Percentiles rank a stretch among this genome's conserved stretches.
Conservation (phyloP, 1,140 invertebrate species). For the Homalodisca vitripennis region DNA sequence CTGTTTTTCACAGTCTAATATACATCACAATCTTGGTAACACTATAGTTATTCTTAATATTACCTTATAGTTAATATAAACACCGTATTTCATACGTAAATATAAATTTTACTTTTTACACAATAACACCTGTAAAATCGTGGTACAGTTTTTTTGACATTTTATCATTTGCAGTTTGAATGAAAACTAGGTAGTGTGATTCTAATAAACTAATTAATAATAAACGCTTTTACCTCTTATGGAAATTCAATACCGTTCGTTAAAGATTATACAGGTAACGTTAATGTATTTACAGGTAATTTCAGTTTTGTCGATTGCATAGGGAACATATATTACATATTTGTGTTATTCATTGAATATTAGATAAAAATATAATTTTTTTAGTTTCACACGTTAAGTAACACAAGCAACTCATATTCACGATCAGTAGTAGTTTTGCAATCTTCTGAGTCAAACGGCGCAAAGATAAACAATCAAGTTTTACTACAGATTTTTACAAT, state of each 20-base stretch:
- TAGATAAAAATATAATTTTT: no score
- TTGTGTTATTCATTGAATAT: no score
- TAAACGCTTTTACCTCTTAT: neutral
- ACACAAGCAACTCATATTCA: no score
- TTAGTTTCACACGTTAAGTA: no score
- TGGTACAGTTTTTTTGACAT: neutral
- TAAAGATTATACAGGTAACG: neutral
- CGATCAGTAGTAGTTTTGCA: no score
- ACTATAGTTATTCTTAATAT: neutral
- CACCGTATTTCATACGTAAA: conserved; percentile 6
- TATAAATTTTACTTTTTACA: neutral
- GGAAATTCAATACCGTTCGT: neutral
- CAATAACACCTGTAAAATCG: neutral
- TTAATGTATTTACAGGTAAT: neutral
- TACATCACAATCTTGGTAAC: conserved; percentile 11
- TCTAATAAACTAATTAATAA: neutral
- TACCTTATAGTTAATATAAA: conserved; percentile 13
- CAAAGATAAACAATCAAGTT: no score
- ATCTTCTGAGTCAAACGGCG: no score
- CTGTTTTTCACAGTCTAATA: neutral
- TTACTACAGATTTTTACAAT: no score
- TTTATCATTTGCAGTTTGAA: neutral
- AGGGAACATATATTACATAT: no score
- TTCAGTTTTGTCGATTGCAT: no score
- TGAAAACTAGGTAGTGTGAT: neutral